Evolutionary conservation across 2,888 invertebrate genomes (phyloP), one percentile per base, ranked within the genome.

Genomic region (Agriopis aurantiaria): DNA sequence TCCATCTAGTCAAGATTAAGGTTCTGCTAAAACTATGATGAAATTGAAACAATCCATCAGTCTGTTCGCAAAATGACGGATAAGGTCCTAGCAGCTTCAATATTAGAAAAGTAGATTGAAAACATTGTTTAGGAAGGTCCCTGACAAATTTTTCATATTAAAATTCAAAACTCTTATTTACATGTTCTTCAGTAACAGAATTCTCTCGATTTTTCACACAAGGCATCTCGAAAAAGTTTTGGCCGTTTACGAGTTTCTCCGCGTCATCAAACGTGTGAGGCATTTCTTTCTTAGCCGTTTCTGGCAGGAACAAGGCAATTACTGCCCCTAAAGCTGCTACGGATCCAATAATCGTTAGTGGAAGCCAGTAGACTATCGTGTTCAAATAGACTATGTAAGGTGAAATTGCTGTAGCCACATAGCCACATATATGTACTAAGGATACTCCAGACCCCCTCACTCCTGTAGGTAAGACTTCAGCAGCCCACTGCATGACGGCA

Each of bases 191-290:
- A 74, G 68, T 46, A 17, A 56, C 55, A 43, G 14, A 23, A 4
- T 63, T 9, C 57, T 80, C 66, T 69, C 61, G 72, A 65, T 78
- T 81, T 68, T 74, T 77, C 56, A 85, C 73, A 78, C 76, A 86
- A n/a, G 89, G 88, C 17, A 91, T 72, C 43, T 88, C 88, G 73
- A 88, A 87, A 43, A 88, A 79, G 12, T 78, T 83, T 57, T 85
- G 85, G 40, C 78, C 83, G 51, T 60, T 83, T 0, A 87, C 79
- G 49, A 93, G 69, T 6, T 77, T 72, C 71, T 92, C 92, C 1
- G 91, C 86, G 49, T 89, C 91, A 9, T 90, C 88, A 76, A 92
- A 92, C 0, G 90, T 88, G 68, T 92, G 89, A 0, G 92, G 92
- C 85, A 92, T 85, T 65, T 89, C 88, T 72, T 82, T 88, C 2